A percentile compares a stretch with the other conserved stretches of the same genome.
Evolutionary conservation across 2,113 vertebrate genomes (phyloP).

Genomic region (Thunnus maccoyii): DNA sequence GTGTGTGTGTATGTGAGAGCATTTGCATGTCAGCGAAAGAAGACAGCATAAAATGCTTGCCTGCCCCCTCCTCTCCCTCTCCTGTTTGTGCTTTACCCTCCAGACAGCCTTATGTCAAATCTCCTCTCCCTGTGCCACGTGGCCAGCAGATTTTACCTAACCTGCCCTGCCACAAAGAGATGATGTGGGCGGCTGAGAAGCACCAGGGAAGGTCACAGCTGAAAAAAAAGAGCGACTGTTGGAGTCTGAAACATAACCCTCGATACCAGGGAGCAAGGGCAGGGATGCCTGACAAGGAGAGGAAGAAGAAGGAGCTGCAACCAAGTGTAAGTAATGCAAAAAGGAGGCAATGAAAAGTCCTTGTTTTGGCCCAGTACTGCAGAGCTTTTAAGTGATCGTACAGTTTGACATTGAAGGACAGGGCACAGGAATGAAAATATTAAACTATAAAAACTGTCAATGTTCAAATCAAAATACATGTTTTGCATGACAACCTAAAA

Average conservation of each 20-base stretch:
- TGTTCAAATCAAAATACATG: background rate
- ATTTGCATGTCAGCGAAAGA: conserved; percentile 66
- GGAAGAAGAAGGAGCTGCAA: conserved; percentile 14
- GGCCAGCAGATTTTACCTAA: conserved; percentile 52
- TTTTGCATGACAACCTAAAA: conserved; percentile 24
- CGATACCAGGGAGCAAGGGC: conserved; percentile 11
- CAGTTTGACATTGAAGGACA: conserved; percentile 11
- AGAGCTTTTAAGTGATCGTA: background rate
- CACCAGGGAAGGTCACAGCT: conserved; percentile 65
- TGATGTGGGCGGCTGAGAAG: conserved; percentile 36
- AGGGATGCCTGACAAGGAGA: conserved; percentile 38
- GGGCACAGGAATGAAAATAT: background rate
- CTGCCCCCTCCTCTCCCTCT: background rate
- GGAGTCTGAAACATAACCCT: conserved; percentile 52
- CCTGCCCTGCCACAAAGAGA: conserved; percentile 50
- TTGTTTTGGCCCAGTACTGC: background rate
- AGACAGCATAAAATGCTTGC: conserved; percentile 43
- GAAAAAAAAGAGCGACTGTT: conserved; percentile 40
- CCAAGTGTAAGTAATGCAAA: conserved; percentile 37
- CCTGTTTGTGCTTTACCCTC: conserved; percentile 66
- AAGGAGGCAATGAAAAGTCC: conserved; percentile 19
- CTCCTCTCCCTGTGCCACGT: conserved; percentile 42
- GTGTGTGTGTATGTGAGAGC: conserved; percentile 30
- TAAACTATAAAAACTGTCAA: conserved; percentile 1
- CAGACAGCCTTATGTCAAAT: conserved; percentile 72